A percentile compares a stretch with the other conserved stretches of the same genome.
Conservation (phyloP, 2,113 vertebrate species). For the Hemicordylus capensis region DNA sequence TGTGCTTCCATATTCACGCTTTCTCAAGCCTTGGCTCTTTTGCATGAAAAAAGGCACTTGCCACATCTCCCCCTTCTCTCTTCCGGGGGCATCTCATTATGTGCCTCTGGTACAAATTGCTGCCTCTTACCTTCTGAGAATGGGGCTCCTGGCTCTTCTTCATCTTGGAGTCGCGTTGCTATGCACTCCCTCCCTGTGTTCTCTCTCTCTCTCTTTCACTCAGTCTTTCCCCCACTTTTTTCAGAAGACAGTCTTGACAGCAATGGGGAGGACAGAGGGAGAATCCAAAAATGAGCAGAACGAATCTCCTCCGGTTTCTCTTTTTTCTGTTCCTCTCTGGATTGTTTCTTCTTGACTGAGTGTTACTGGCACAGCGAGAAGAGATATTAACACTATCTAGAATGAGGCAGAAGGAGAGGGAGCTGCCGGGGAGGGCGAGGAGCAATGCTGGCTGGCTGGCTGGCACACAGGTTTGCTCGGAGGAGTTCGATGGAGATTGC, state of each 20-base stretch:
- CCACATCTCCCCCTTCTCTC: not conserved
- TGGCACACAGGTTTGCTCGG: conserved; percentile 32
- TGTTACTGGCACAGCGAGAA: not conserved
- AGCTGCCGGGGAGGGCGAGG: not conserved
- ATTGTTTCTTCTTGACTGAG: not conserved
- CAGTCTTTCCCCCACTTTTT: not conserved
- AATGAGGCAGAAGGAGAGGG: not conserved
- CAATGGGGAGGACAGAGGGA: conserved; percentile 20
- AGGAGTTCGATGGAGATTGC: conserved; percentile 43
- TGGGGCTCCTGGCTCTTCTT: conserved; percentile 76
- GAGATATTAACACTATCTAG: not conserved
- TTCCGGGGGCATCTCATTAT: not conserved
- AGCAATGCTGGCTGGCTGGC: not conserved
- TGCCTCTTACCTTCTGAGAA: conserved; percentile 75
- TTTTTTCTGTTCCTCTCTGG: not conserved
- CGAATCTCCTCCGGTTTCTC: not conserved
- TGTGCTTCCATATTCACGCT: not conserved
- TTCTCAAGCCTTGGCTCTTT: not conserved
- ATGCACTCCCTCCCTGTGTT: conserved; percentile 35
- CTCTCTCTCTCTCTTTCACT: conserved; percentile 18
- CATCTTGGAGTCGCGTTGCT: conserved; percentile 72
- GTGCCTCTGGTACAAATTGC: not conserved
- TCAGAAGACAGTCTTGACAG: not conserved
- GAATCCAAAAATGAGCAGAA: not conserved
- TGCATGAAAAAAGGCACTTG: not conserved